Conservation (phyloP, 2,113 vertebrate genomes). For the Chaetura pelagica region DNA sequence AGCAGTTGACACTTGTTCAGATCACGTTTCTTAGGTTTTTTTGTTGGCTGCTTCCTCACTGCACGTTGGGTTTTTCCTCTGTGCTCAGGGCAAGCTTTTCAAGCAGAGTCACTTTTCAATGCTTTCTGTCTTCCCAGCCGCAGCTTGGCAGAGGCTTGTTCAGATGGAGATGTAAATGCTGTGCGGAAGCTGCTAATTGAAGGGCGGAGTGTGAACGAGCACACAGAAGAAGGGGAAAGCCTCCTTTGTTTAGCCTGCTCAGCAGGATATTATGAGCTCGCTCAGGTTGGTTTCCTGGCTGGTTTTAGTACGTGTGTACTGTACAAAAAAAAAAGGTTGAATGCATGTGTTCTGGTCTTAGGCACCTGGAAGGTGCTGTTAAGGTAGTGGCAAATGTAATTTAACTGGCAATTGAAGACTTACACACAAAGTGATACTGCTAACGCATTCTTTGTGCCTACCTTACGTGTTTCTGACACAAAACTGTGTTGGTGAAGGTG, state of each 20-base stretch:
- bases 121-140: constrained; percentile 79
- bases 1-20: neutral
- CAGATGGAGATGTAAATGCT: constrained; percentile 97
- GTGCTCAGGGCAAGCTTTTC: neutral
- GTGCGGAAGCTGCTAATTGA: constrained; percentile 97
- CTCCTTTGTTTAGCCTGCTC: constrained; percentile 98
- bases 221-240: constrained; percentile 98
- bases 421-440: accelerated
- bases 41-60: neutral
- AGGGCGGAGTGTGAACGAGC: constrained; percentile 98
- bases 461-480: neutral
- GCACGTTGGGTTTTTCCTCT: neutral
- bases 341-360: accelerated
- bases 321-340: neutral
- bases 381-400: neutral
- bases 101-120: neutral
- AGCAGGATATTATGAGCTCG: constrained; percentile 98
- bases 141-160: constrained; percentile 99
- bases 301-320: accelerated
- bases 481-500: accelerated
- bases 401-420: neutral
- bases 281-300: constrained; percentile 84
- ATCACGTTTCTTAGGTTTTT: accelerated
- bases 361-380: accelerated
- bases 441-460: accelerated